Percentiles rank a stretch among this genome's conserved stretches.
These are phyloP conservation scores for Chlorodrepanis virens DNA, from an alignment of 2,113 vertebrate species.

Conservation along the genomic window DNA sequence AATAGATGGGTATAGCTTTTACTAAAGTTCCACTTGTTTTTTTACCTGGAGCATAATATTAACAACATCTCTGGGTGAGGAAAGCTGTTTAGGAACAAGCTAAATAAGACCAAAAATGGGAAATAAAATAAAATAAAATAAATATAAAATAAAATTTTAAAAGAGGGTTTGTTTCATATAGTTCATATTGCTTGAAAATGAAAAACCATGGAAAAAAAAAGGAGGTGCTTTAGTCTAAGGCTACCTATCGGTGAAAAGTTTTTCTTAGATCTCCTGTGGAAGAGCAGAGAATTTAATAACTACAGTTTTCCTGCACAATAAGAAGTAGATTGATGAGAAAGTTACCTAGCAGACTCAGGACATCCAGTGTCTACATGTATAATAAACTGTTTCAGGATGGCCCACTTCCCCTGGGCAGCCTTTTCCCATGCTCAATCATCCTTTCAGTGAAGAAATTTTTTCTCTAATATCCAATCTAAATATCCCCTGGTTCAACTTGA, in stretches of 20 bases:
- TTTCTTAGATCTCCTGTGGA: neutral
- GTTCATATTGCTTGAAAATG: neutral
- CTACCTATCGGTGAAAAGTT: neutral
- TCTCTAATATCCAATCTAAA: too few species aligned
- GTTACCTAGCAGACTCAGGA: neutral
- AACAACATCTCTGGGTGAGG: neutral
- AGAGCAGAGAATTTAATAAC: neutral
- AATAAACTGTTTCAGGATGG: neutral
- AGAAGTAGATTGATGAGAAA: neutral
- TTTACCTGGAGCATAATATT: neutral
- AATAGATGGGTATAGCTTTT: neutral
- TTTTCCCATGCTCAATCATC: neutral
- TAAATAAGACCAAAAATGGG: neutral
- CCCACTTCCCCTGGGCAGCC: neutral
- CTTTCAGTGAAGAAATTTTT: neutral
- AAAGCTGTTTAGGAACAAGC: neutral
- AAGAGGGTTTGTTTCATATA: rapidly evolving
- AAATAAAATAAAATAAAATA: neutral
- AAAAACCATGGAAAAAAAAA: rapidly evolving
- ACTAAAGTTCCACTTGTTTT: neutral
- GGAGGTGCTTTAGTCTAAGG: neutral
- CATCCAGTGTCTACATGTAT: neutral
- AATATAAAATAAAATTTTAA: neutral
- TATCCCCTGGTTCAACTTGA: neutral
- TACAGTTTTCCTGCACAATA: neutral